Conservation (phyloP, 2,888 invertebrate genomes). For the Polydrusus pterygomalis region DNA sequence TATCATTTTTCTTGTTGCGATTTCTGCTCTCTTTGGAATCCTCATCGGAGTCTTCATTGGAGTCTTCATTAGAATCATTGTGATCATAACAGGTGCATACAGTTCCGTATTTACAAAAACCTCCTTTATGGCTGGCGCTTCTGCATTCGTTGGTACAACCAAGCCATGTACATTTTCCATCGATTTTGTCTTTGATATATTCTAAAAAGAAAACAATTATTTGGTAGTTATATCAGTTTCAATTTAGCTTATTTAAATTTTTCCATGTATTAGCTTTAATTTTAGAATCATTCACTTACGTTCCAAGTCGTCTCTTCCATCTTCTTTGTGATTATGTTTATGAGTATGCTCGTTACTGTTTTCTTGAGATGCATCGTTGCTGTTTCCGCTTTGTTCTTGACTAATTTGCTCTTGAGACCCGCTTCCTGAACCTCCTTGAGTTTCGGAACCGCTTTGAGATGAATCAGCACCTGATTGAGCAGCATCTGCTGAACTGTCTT, state of each 20-base stretch:
- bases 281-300: too few species aligned
- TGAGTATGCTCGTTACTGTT: not conserved
- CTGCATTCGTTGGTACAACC: not conserved
- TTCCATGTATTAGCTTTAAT: too few species aligned
- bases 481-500: not conserved
- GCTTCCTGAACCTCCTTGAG: not conserved
- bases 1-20: too few species aligned
- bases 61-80: not conserved
- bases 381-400: too few species aligned
- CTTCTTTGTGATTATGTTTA: too few species aligned
- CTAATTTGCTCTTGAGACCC: not conserved
- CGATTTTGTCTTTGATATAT: conserved; percentile 4
- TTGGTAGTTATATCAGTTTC: too few species aligned
- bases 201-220: not conserved
- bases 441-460: not conserved
- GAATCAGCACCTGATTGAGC: conserved; percentile 4
- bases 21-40: not conserved
- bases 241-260: too few species aligned
- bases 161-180: not conserved
- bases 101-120: conserved; percentile 18
- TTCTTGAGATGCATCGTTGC: not conserved
- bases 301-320: too few species aligned
- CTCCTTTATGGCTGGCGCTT: not conserved
- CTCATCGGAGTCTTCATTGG: not conserved
- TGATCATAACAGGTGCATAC: conserved; percentile 12